Conservation (phyloP, 2,888 invertebrate species). For the Panzeria rudis region DNA sequence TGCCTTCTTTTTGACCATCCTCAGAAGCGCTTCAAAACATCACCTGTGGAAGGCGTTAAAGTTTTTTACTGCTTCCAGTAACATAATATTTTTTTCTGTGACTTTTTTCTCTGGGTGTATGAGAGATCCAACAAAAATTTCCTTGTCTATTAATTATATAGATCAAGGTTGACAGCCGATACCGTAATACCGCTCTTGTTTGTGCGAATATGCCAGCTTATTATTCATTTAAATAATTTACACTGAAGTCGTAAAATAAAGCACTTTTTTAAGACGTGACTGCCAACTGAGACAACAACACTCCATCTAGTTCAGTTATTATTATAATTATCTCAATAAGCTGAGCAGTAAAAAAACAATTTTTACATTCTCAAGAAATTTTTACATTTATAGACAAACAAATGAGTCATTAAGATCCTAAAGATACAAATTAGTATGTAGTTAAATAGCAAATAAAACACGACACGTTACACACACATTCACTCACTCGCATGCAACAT, state of each 20-base stretch:
- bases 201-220: not conserved
- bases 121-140: too few relatives aligned
- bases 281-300: not conserved
- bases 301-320: slow-evolving; percentile 21
- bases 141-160: too few relatives aligned
- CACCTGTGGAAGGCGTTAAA: too few relatives aligned
- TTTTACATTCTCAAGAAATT: slow-evolving; percentile 28
- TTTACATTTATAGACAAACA: slow-evolving; percentile 43
- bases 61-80: too few relatives aligned
- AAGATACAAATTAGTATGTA: slow-evolving; percentile 49
- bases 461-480: slow-evolving; percentile 40
- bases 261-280: slow-evolving; percentile 1
- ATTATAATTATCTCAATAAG: slow-evolving; percentile 25
- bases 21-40: too few relatives aligned
- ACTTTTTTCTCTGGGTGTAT: too few relatives aligned
- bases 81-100: too few relatives aligned
- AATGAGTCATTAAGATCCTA: slow-evolving; percentile 56
- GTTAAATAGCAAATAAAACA: slow-evolving; percentile 45
- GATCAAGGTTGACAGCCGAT: too few relatives aligned
- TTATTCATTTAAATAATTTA: slow-evolving; percentile 1
- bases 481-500: slow-evolving; percentile 34
- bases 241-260: not conserved
- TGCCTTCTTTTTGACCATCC: too few relatives aligned
- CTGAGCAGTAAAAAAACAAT: not conserved
- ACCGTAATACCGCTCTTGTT: not conserved